A percentile compares a stretch with the other conserved stretches of the same genome.
Evolutionary conservation across 2,113 vertebrate species (phyloP).

Genomic region (Stegastes partitus): DNA sequence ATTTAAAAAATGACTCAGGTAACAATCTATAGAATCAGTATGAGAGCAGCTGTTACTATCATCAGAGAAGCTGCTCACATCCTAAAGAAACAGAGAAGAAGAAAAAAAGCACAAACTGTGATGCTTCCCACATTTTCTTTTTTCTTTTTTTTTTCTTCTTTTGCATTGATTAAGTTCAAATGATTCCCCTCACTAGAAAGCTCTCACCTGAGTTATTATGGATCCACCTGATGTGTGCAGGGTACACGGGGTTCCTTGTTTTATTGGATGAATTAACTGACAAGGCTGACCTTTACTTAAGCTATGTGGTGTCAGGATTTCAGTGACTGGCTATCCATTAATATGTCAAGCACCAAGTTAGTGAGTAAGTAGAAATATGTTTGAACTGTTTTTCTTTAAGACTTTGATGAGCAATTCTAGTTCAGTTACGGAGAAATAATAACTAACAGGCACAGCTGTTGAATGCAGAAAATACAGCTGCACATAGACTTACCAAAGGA

Average conservation of each 20-base stretch:
- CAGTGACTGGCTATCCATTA: conserved; percentile 20
- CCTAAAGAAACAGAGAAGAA: not conserved
- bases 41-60: too few relatives aligned
- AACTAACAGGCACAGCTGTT: not conserved
- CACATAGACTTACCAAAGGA: not conserved
- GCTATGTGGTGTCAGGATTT: conserved; percentile 20
- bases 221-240: not conserved
- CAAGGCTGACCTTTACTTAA: conserved; percentile 53
- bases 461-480: not conserved
- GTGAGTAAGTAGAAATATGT: not conserved
- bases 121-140: not conserved
- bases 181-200: not conserved
- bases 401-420: not conserved
- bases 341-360: conserved; percentile 10
- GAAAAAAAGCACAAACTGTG: not conserved
- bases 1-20: too few relatives aligned
- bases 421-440: not conserved
- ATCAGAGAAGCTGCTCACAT: not conserved
- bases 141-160: too few relatives aligned
- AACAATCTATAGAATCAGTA: too few relatives aligned
- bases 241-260: not conserved
- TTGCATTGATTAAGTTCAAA: not conserved
- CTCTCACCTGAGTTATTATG: not conserved
- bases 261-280: conserved; percentile 44
- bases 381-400: not conserved